A percentile compares a stretch with the other conserved stretches of the same genome.
phyloP scores from a whole-genome alignment of 2,113 vertebrate species.

The Callopanchax toddi region DNA sequence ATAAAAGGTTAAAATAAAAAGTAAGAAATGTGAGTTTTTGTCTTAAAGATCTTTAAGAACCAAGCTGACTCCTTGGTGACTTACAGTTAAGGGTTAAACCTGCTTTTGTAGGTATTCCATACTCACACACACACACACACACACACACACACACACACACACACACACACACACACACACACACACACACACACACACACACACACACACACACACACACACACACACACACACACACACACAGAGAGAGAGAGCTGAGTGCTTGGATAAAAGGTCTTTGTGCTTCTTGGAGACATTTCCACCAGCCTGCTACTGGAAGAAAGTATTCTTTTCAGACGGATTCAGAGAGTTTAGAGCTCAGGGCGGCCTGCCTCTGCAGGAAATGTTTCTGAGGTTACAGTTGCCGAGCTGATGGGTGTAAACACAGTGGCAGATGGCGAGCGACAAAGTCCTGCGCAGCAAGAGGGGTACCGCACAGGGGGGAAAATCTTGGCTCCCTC shows the following conservation, averaged over 20 bases:
- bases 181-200: too few relatives aligned
- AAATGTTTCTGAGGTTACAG: constrained; percentile 84
- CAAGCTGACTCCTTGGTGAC: neutral
- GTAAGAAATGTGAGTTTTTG: too few relatives aligned
- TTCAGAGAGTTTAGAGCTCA: constrained; percentile 26
- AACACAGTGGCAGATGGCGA: constrained; percentile 85
- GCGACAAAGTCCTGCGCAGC: constrained; percentile 72
- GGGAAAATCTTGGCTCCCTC: constrained; percentile 70
- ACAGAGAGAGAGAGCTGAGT: constrained; percentile 6
- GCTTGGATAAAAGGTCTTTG: constrained; percentile 41
- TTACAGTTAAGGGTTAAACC: constrained; percentile 14
- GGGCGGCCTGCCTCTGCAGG: constrained; percentile 74
- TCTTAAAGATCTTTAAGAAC: neutral
- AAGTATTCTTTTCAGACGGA: constrained; percentile 39
- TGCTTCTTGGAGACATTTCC: constrained; percentile 32
- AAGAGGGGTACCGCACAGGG: constrained; percentile 78
- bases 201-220: too few relatives aligned
- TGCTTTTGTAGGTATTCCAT: constrained; percentile 16
- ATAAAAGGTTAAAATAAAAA: neutral
- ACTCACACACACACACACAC: too few relatives aligned
- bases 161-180: too few relatives aligned
- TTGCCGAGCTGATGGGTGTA: constrained; percentile 80
- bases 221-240: too few relatives aligned
- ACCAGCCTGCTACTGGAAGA: constrained; percentile 35
- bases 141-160: too few relatives aligned